Conservation (phyloP, 2,888 invertebrate genomes). For the Drosophila helvetica region DNA sequence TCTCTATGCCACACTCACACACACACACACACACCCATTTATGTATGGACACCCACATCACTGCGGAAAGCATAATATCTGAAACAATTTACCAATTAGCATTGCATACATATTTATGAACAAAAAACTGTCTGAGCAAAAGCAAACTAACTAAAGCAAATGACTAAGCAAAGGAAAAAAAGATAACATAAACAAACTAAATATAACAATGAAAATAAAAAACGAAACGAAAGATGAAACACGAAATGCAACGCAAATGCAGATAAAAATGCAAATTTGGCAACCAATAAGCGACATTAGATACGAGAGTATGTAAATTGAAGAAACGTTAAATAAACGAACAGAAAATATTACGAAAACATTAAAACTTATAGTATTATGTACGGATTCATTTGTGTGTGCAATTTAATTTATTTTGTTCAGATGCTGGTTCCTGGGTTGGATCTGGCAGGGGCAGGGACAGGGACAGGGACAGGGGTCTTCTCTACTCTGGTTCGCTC, state of each 20-base stretch:
- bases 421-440: constrained; percentile 30
- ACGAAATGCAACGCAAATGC: constrained; percentile 45
- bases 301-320: constrained; percentile 65
- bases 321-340: constrained; percentile 65
- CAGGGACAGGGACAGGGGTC: not conserved
- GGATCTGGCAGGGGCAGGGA: too few relatives aligned
- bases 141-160: constrained; percentile 70
- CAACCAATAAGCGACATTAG: constrained; percentile 51
- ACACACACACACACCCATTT: constrained; percentile 20
- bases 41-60: constrained; percentile 52
- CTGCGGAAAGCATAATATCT: constrained; percentile 54
- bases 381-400: constrained; percentile 28
- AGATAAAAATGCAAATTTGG: constrained; percentile 30
- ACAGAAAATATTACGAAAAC: constrained; percentile 39
- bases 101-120: constrained; percentile 62
- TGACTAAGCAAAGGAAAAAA: constrained; percentile 50
- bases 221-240: constrained; percentile 39
- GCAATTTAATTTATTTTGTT: constrained; percentile 50
- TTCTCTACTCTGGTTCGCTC: constrained; percentile 1
- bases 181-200: constrained; percentile 42
- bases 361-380: constrained; percentile 21
- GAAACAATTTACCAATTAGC: constrained; percentile 72
- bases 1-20: constrained; percentile 22
- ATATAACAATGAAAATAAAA: constrained; percentile 55
- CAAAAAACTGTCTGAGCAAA: constrained; percentile 66